phyloP scores from a whole-genome alignment of 2,797 vertebrate genomes.

The Vespertilio murinus region DNA sequence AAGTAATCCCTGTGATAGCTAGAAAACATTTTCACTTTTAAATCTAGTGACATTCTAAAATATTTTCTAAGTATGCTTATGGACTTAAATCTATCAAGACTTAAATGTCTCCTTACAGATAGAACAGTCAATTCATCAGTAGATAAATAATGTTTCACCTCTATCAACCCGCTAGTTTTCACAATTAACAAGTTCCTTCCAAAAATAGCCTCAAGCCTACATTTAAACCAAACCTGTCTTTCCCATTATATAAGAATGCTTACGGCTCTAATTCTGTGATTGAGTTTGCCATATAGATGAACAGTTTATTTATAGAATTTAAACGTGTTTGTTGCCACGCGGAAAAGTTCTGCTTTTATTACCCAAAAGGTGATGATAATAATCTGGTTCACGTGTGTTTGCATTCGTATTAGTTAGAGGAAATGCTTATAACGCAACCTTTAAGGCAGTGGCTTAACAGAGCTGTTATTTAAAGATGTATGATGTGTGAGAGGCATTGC shows the following conservation, averaged over 20 bases:
- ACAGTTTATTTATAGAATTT: background rate
- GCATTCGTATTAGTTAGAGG: background rate
- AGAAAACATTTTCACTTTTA: background rate
- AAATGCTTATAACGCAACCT: background rate
- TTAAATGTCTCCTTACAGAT: background rate
- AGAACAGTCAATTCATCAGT: background rate
- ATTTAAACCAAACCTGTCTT: background rate
- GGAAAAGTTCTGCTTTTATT: background rate
- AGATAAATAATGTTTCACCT: background rate
- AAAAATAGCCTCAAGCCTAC: background rate
- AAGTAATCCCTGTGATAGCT: background rate
- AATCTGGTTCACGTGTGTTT: background rate
- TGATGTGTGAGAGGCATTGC: background rate
- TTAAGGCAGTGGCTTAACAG: background rate
- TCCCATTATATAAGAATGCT: background rate
- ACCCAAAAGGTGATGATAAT: background rate
- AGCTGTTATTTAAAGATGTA: conserved; percentile 24
- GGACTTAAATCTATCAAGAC: background rate
- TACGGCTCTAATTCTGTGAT: background rate
- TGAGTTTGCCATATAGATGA: background rate
- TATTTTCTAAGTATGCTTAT: background rate
- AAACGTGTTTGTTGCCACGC: background rate
- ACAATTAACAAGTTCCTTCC: conserved; percentile 2
- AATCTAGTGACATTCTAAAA: background rate
- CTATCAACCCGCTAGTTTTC: background rate